Percentiles rank a stretch among this genome's conserved stretches.
These are phyloP conservation scores for Melanotaenia parkinsoni DNA, from an alignment of 2,797 vertebrate species.

Conservation along the genomic window DNA sequence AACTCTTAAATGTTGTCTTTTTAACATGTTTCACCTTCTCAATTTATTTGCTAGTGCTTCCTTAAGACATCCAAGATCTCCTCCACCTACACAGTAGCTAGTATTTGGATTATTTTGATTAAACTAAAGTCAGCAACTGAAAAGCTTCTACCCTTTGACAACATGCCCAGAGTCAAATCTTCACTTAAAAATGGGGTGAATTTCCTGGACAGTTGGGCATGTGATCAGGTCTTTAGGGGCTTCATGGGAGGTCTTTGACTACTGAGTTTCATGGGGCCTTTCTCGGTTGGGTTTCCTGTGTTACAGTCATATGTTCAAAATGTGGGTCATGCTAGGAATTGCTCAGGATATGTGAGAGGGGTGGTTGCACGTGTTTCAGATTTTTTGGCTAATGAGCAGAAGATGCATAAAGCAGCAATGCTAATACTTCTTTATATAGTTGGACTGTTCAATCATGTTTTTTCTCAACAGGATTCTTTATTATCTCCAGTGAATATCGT, in stretches of 20 bases:
- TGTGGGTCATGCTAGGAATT: slow-evolving; percentile 70
- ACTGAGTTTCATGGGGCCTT: slow-evolving; percentile 36
- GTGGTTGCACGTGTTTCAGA: slow-evolving; percentile 22
- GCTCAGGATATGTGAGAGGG: slow-evolving; percentile 46
- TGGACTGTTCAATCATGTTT: not conserved
- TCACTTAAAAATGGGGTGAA: slow-evolving; percentile 46
- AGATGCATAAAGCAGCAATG: slow-evolving; percentile 12
- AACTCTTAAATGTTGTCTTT: slow-evolving; percentile 7
- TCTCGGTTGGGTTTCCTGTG: slow-evolving; percentile 39
- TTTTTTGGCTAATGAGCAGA: slow-evolving; percentile 24
- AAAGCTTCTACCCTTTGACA: slow-evolving; percentile 30
- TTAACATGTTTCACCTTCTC: slow-evolving; percentile 2
- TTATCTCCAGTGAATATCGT: not conserved
- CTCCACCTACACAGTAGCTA: not conserved
- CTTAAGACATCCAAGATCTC: slow-evolving; percentile 1
- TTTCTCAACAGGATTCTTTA: not conserved
- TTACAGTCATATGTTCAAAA: slow-evolving; percentile 50
- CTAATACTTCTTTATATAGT: slow-evolving; percentile 22
- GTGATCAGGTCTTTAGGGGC: slow-evolving; percentile 44
- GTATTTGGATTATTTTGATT: slow-evolving; percentile 10
- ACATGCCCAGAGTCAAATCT: slow-evolving; percentile 21
- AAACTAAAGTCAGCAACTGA: slow-evolving; percentile 12
- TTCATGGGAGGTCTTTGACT: slow-evolving; percentile 49
- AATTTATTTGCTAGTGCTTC: slow-evolving; percentile 12
- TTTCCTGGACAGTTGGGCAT: slow-evolving; percentile 67